Evolutionary conservation across 2,113 vertebrate species (phyloP).

Genomic region (Typhlomys cinereus): DNA sequence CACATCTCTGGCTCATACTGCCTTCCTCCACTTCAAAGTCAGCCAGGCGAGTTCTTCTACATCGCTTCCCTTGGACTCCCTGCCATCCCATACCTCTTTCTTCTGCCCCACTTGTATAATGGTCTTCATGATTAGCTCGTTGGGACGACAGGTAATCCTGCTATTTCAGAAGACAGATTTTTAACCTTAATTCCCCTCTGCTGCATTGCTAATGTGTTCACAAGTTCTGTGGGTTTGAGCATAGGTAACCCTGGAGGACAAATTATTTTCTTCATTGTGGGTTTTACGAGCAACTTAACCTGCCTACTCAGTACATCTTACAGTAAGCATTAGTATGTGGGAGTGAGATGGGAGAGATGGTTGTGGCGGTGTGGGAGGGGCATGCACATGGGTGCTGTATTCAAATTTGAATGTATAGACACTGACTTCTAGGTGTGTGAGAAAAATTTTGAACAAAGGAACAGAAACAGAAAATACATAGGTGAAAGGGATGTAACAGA

Average conservation of each 20-base stretch:
- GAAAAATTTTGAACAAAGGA: background rate
- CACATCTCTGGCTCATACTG: background rate
- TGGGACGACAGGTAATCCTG: background rate
- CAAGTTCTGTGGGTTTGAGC: background rate
- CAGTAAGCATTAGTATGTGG: background rate
- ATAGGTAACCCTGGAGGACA: background rate
- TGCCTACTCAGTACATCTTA: background rate
- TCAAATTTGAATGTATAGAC: background rate
- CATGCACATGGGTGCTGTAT: background rate
- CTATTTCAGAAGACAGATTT: background rate
- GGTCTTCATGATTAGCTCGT: background rate
- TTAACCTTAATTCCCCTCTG: background rate
- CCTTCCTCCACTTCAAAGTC: background rate
- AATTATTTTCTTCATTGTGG: background rate
- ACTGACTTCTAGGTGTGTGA: background rate
- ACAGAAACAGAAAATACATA: background rate
- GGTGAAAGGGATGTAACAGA: background rate
- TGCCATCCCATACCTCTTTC: background rate
- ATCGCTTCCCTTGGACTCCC: background rate
- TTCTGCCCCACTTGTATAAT: background rate
- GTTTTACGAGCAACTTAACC: background rate
- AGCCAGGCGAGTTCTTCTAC: background rate
- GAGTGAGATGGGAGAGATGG: no score
- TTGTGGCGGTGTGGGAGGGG: no score
- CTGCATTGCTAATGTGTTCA: background rate